A percentile compares a stretch with the other conserved stretches of the same genome.
Evolutionary conservation across 2,113 vertebrate genomes (phyloP).

Genomic region (Stomatorhinus ivindoensis): DNA sequence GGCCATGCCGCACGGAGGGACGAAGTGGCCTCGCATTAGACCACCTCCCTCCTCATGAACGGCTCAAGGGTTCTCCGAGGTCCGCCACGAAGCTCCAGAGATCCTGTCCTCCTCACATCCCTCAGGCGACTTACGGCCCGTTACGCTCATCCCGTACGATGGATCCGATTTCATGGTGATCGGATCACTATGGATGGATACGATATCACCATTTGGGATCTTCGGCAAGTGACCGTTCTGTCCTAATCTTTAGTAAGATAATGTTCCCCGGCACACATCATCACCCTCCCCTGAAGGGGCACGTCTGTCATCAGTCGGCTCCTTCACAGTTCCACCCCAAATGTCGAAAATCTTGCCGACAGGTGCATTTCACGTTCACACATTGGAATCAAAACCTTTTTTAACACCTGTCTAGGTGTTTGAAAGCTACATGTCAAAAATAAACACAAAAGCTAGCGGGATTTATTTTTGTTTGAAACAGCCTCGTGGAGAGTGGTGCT

Average conservation of each 20-base stretch:
- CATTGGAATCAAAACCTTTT: not conserved
- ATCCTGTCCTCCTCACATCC: not conserved
- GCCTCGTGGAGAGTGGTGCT: not conserved
- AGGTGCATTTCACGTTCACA: not conserved
- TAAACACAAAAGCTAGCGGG: not conserved
- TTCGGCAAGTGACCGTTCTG: no score
- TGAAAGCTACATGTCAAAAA: not conserved
- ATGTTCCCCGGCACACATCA: not conserved
- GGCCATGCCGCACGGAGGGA: conserved; percentile 45
- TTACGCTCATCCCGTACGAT: not conserved
- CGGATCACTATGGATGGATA: not conserved
- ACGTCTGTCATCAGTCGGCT: not conserved
- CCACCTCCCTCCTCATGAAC: not conserved
- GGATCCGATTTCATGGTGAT: not conserved
- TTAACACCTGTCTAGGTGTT: not conserved
- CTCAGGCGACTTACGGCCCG: not conserved
- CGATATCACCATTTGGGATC: not conserved
- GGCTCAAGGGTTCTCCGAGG: not conserved
- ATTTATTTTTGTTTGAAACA: not conserved
- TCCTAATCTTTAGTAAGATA: conserved; percentile 4
- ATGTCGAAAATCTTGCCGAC: not conserved
- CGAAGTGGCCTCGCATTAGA: conserved; percentile 24
- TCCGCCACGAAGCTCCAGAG: not conserved
- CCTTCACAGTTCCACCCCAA: not conserved
- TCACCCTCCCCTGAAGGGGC: not conserved